Evolutionary conservation across 1,140 invertebrate genomes (phyloP).

Genomic region (Potamilus streckersoni): DNA sequence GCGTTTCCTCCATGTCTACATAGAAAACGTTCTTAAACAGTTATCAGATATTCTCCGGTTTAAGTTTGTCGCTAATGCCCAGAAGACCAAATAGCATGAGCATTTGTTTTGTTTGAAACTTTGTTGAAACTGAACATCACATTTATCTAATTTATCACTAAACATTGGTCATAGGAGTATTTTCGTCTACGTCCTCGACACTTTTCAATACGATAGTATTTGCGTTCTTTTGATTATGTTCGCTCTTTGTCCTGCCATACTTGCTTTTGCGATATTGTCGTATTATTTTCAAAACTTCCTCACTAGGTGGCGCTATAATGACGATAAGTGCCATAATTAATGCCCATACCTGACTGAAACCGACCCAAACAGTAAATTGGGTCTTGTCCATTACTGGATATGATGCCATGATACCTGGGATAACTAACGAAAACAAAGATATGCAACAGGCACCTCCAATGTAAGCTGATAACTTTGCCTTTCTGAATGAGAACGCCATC

Average conservation of each 20-base stretch:
- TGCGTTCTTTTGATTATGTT: constrained; percentile 24
- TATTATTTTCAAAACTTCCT: constrained; percentile 57
- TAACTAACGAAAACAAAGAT: constrained; percentile 53
- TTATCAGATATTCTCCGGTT: too few species aligned
- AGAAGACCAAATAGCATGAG: too few species aligned
- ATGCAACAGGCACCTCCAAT: constrained; percentile 53
- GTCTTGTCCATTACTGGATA: constrained; percentile 56
- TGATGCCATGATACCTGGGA: constrained; percentile 60
- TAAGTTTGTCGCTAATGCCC: too few species aligned
- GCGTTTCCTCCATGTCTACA: too few species aligned
- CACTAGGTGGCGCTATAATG: constrained; percentile 55
- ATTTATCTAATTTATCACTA: not conserved
- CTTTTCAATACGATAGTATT: constrained; percentile 14
- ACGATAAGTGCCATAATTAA: constrained; percentile 60
- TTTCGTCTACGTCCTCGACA: constrained; percentile 8
- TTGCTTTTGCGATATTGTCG: constrained; percentile 51
- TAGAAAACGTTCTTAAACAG: too few species aligned
- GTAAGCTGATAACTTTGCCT: constrained; percentile 59
- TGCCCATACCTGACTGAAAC: constrained; percentile 59
- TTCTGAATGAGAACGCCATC: constrained; percentile 58
- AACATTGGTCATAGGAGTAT: constrained; percentile 31
- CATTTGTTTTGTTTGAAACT: too few species aligned
- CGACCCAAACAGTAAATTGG: constrained; percentile 61
- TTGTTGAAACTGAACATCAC: too few species aligned
- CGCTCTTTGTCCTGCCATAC: not conserved